A percentile compares a stretch with the other conserved stretches of the same genome.
Evolutionary conservation across 2,888 invertebrate species (phyloP).

Genomic region (Drosophila borealis): DNA sequence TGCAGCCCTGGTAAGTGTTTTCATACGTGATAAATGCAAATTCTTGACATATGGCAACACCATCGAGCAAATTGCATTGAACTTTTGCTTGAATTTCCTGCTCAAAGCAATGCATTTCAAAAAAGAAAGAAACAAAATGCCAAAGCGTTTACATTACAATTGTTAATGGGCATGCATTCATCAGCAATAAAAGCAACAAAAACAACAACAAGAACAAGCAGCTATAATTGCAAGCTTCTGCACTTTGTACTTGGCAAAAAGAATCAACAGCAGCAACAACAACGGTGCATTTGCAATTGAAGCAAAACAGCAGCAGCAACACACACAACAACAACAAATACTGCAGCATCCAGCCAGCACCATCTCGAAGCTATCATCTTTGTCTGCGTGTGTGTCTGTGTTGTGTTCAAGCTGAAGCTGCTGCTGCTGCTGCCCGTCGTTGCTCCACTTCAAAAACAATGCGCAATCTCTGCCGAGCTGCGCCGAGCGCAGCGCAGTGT

Average conservation of each 20-base stretch:
- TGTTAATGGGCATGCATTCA: constrained; percentile 71
- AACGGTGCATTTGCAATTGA: constrained; percentile 52
- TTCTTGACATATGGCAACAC: constrained; percentile 35
- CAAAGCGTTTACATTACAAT: constrained; percentile 66
- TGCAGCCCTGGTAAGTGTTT: constrained; percentile 40
- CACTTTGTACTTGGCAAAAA: constrained; percentile 54
- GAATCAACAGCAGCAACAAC: constrained; percentile 31
- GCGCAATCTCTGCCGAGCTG: constrained; percentile 64
- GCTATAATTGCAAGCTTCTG: constrained; percentile 64
- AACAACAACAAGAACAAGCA: constrained; percentile 35
- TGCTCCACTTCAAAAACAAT: constrained; percentile 73
- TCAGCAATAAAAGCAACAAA: constrained; percentile 41
- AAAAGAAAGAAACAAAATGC: constrained; percentile 43
- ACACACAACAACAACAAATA: constrained; percentile 10
- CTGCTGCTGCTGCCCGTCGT: constrained; percentile 10
- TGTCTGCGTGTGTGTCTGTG: constrained; percentile 38
- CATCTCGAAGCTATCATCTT: constrained; percentile 61
- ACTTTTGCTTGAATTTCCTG: constrained; percentile 55
- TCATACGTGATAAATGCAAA: constrained; percentile 33
- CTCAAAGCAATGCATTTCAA: constrained; percentile 30
- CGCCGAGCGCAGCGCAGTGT: constrained; percentile 14
- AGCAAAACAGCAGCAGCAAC: constrained; percentile 28
- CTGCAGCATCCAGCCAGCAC: constrained; percentile 33
- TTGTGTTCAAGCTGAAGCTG: constrained; percentile 5
- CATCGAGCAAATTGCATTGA: constrained; percentile 44